A percentile compares a stretch with the other conserved stretches of the same genome.
Evolutionary conservation across 2,888 invertebrate species (phyloP).

Genomic region (Allophyes oxyacanthae): DNA sequence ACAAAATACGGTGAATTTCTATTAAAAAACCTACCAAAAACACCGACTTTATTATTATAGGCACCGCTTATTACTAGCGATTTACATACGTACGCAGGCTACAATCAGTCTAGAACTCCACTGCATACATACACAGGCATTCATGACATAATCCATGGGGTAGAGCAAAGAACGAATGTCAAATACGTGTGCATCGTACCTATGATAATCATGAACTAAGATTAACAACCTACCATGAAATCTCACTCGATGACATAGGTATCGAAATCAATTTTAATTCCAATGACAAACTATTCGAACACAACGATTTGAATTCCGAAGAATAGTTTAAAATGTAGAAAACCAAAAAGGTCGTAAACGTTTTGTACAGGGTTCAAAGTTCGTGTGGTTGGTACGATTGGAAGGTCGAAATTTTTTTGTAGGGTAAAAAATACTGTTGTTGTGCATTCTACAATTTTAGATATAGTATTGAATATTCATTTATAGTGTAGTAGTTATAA

Average conservation of each 20-base stretch:
- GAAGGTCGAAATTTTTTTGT: conserved; percentile 23
- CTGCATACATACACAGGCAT: conserved; percentile 38
- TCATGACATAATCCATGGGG: conserved; percentile 41
- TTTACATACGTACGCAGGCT: conserved; percentile 25
- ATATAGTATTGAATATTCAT: too few species aligned
- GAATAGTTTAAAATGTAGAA: conserved; percentile 64
- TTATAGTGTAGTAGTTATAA: too few species aligned
- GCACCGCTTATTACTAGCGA: too few species aligned
- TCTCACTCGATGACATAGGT: conserved; percentile 67
- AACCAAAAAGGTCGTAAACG: conserved; percentile 63
- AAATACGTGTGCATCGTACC: conserved; percentile 55
- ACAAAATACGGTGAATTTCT: neutral
- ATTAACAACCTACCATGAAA: conserved; percentile 66
- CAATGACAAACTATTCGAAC: conserved; percentile 57
- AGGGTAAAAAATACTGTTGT: conserved; percentile 15
- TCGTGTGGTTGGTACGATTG: conserved; percentile 42
- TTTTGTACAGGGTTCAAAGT: conserved; percentile 49
- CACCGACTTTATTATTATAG: too few species aligned
- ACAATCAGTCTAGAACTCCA: conserved; percentile 32
- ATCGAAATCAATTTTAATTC: conserved; percentile 69
- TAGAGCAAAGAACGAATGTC: conserved; percentile 57
- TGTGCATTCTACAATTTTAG: neutral
- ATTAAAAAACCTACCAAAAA: too few species aligned
- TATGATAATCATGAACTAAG: conserved; percentile 68
- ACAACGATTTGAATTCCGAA: conserved; percentile 62